These are phyloP conservation scores for Propithecus coquereli DNA, from an alignment of 2,113 vertebrate genomes.

Conservation along the genomic window DNA sequence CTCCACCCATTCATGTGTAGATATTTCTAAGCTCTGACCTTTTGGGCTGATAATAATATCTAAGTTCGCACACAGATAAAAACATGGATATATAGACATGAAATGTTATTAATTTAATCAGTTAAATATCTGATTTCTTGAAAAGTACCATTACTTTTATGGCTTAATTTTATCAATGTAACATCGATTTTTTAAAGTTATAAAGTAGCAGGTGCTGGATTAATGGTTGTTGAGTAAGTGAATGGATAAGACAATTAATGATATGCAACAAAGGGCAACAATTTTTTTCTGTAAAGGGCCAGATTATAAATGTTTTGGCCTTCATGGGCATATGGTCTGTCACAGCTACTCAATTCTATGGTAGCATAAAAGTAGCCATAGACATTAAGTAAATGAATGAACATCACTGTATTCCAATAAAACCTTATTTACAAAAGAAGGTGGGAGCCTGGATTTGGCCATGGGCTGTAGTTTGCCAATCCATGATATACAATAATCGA, in stretches of 20 bases:
- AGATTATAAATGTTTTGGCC: background rate
- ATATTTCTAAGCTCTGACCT: background rate
- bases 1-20: background rate
- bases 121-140: background rate
- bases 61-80: slow-evolving; percentile 4
- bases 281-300: background rate
- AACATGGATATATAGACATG: background rate
- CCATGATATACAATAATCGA: background rate
- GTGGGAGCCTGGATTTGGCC: background rate
- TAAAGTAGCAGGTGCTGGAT: background rate
- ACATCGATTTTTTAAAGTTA: background rate
- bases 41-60: slow-evolving; percentile 1
- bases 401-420: slow-evolving; percentile 31
- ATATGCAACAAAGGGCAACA: background rate
- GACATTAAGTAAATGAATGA: background rate
- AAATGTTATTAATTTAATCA: slow-evolving; percentile 16
- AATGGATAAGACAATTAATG: slow-evolving; percentile 9
- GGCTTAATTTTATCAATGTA: slow-evolving; percentile 24
- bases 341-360: background rate
- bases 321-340: background rate
- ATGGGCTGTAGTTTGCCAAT: background rate
- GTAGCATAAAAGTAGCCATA: background rate
- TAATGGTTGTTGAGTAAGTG: background rate
- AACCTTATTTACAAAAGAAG: background rate
- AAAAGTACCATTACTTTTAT: slow-evolving; percentile 19